Evolutionary conservation across 2,113 vertebrate species (phyloP).

Genomic region (Rhinoderma darwinii): DNA sequence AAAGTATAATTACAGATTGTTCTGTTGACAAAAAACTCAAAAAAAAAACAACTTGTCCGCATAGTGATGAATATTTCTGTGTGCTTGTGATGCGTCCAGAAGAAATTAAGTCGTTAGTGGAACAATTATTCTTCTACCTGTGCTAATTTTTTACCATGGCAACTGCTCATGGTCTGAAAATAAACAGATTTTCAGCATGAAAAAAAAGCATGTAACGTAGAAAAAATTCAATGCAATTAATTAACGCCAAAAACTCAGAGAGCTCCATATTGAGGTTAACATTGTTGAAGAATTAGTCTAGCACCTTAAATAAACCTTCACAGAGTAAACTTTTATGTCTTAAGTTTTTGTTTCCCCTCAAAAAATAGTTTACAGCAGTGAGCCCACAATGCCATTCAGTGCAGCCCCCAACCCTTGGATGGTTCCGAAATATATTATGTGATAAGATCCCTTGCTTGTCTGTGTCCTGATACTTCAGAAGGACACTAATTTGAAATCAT

Average conservation of each 20-base stretch:
- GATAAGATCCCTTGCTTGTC: too few relatives aligned
- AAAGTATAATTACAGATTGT: too few relatives aligned
- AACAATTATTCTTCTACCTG: conserved; percentile 27
- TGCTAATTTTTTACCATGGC: conserved; percentile 46
- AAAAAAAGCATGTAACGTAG: conserved; percentile 26
- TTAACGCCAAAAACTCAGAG: conserved; percentile 23
- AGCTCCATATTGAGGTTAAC: not conserved
- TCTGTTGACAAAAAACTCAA: too few relatives aligned
- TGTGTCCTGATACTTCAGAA: too few relatives aligned
- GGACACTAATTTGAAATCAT: too few relatives aligned
- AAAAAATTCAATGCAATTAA: conserved; percentile 46
- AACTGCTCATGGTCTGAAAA: conserved; percentile 46
- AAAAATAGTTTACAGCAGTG: too few relatives aligned
- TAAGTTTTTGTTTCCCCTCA: not conserved
- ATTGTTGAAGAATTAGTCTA: not conserved
- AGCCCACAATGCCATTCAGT: too few relatives aligned
- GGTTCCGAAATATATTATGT: too few relatives aligned
- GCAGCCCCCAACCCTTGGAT: too few relatives aligned
- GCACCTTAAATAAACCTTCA: not conserved
- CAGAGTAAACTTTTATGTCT: not conserved
- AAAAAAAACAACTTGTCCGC: too few relatives aligned
- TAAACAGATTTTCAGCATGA: conserved; percentile 39
- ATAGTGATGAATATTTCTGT: not conserved
- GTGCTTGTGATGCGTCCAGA: not conserved
- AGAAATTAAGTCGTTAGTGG: conserved; percentile 11